phyloP scores from a whole-genome alignment of 2,888 invertebrate genomes.

The Punctoribates punctum region DNA sequence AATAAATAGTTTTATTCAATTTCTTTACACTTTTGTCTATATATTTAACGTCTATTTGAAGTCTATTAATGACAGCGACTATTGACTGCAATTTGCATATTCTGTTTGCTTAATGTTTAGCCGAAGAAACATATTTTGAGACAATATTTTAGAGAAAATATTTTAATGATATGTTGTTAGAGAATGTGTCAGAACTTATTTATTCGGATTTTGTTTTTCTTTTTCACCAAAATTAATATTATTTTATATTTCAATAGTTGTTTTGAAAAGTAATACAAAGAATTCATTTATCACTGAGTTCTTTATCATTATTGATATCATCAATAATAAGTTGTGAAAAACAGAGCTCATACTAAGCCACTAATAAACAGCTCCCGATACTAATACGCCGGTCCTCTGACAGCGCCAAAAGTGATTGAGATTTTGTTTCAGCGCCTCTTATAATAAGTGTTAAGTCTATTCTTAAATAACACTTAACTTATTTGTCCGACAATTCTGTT shows the following conservation, averaged over 20 bases:
- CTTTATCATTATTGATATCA: slow-evolving; percentile 18
- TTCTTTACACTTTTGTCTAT: slow-evolving; percentile 9
- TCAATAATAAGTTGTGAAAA: slow-evolving; percentile 20
- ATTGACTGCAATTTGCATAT: slow-evolving; percentile 1
- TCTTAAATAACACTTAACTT: too few species aligned
- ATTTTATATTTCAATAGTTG: neutral
- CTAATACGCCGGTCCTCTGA: neutral
- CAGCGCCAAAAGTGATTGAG: neutral
- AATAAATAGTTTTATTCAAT: slow-evolving; percentile 6
- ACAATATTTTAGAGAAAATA: neutral
- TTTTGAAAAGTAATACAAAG: neutral
- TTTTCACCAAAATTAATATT: neutral
- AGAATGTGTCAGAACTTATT: neutral
- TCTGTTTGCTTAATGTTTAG: neutral
- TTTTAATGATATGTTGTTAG: slow-evolving; percentile 21
- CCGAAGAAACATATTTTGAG: neutral
- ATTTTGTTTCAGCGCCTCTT: too few species aligned
- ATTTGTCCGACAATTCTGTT: too few species aligned
- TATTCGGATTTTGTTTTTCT: slow-evolving; percentile 12
- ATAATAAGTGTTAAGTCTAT: too few species aligned
- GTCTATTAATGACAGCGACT: slow-evolving; percentile 2
- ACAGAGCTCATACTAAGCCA: neutral
- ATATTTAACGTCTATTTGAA: neutral
- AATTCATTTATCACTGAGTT: slow-evolving; percentile 16
- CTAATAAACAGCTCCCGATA: slow-evolving; percentile 10